A percentile compares a stretch with the other conserved stretches of the same genome.
Evolutionary conservation across 1,140 invertebrate genomes (phyloP).

Genomic region (Drosophila ogumai): DNA sequence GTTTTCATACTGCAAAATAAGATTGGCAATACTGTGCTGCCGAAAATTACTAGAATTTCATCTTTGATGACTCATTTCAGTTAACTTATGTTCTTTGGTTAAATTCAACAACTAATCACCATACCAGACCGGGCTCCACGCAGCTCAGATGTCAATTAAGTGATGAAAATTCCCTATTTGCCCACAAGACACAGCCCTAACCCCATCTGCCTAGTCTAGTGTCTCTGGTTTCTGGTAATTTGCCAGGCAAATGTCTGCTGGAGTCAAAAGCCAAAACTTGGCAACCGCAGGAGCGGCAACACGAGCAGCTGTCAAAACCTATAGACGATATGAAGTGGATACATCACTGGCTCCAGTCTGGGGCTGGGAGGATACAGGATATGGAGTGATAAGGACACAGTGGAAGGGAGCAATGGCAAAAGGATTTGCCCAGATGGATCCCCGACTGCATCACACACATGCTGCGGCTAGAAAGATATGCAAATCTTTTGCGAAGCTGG

Average conservation of each 20-base stretch:
- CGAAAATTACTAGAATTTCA: background rate
- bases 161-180: slow-evolving; percentile 44
- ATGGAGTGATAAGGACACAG: background rate
- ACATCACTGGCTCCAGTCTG: slow-evolving; percentile 21
- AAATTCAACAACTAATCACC: slow-evolving; percentile 22
- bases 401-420: background rate
- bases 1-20: background rate
- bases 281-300: slow-evolving; percentile 42
- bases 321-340: slow-evolving; percentile 42
- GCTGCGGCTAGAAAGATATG: slow-evolving; percentile 64
- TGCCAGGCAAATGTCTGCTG: slow-evolving; percentile 36
- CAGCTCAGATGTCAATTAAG: slow-evolving; percentile 56
- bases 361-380: slow-evolving; percentile 4
- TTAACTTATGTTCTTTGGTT: slow-evolving; percentile 31
- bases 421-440: background rate
- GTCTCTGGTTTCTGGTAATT: slow-evolving; percentile 29
- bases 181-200: slow-evolving; percentile 2
- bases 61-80: slow-evolving; percentile 8
- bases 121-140: background rate
- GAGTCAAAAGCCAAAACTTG: slow-evolving; percentile 47
- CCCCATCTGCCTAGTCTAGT: background rate
- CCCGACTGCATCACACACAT: slow-evolving; percentile 42
- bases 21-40: too few relatives aligned
- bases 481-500: slow-evolving; percentile 52
- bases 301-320: slow-evolving; percentile 48